Evolutionary conservation across 2,113 vertebrate species (phyloP).

Genomic region (Gorsachius goisagi): DNA sequence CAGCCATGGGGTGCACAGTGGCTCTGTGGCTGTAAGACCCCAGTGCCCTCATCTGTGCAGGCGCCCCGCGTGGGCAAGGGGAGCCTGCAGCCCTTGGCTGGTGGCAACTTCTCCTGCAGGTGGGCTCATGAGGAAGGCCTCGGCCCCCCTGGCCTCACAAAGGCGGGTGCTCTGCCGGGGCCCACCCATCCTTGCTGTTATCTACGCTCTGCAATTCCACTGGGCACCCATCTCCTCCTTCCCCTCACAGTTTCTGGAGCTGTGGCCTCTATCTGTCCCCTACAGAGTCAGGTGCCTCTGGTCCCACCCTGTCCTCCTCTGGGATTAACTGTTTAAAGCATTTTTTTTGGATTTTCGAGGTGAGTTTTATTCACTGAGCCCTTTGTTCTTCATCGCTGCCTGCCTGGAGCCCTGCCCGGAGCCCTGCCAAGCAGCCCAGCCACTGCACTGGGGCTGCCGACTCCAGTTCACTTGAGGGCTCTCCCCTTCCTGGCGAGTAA

Average conservation of each 20-base stretch:
- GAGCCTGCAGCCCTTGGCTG: background rate
- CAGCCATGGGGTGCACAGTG: fast-evolving
- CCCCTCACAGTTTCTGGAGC: background rate
- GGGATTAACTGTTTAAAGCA: conserved; percentile 15
- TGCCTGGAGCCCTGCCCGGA: background rate
- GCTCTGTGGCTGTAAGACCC: background rate
- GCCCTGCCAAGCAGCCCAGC: background rate
- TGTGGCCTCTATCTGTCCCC: background rate
- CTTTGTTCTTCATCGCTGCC: background rate
- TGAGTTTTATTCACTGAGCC: background rate
- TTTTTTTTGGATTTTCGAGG: conserved; percentile 22
- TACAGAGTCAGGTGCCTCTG: background rate
- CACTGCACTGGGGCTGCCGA: background rate
- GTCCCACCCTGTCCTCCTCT: background rate
- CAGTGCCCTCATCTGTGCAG: fast-evolving
- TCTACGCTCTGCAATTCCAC: background rate
- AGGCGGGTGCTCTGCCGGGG: fast-evolving
- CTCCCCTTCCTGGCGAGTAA: background rate
- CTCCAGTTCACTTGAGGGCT: background rate
- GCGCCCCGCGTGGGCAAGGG: background rate
- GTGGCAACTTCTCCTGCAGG: background rate
- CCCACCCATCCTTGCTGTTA: background rate
- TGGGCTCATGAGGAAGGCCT: background rate
- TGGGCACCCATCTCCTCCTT: background rate
- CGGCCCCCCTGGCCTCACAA: background rate